Conservation (phyloP, 37 sponge, comb jelly and placozoan species). For the Cliona cf. orientalis region DNA sequence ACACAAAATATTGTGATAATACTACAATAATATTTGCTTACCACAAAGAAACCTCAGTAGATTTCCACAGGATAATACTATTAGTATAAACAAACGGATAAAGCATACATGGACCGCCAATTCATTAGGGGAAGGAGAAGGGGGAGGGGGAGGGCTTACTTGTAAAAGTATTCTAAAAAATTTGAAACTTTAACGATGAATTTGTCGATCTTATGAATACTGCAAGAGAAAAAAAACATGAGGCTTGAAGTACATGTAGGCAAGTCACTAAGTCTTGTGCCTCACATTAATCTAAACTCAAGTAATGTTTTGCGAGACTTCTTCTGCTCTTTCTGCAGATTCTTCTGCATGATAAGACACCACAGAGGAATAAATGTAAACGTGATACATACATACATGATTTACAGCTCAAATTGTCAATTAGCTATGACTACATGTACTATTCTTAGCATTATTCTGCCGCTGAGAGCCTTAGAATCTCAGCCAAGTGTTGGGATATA, state of each 20-base stretch:
- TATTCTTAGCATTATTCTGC: too few relatives aligned
- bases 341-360: constrained; percentile 1
- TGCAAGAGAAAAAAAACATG: background rate
- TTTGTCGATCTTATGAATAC: constrained; percentile 14
- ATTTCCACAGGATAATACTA: constrained; percentile 41
- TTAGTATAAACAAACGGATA: background rate
- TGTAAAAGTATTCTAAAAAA: constrained; percentile 23
- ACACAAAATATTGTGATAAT: too few relatives aligned
- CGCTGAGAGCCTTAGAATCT: too few relatives aligned
- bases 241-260: background rate
- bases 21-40: background rate
- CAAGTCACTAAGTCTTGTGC: background rate
- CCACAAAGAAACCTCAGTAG: constrained; percentile 50
- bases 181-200: background rate
- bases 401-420: too few relatives aligned
- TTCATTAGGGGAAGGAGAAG: background rate
- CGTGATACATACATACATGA: background rate
- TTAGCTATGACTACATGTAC: too few relatives aligned
- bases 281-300: constrained; percentile 27
- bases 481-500: too few relatives aligned
- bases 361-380: background rate
- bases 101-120: background rate
- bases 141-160: constrained; percentile 32
- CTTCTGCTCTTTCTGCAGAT: constrained; percentile 19
- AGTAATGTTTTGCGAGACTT: constrained; percentile 11